These are phyloP conservation scores for Nothoprocta pentlandii DNA, from an alignment of 2,113 vertebrate species.

Conservation along the genomic window DNA sequence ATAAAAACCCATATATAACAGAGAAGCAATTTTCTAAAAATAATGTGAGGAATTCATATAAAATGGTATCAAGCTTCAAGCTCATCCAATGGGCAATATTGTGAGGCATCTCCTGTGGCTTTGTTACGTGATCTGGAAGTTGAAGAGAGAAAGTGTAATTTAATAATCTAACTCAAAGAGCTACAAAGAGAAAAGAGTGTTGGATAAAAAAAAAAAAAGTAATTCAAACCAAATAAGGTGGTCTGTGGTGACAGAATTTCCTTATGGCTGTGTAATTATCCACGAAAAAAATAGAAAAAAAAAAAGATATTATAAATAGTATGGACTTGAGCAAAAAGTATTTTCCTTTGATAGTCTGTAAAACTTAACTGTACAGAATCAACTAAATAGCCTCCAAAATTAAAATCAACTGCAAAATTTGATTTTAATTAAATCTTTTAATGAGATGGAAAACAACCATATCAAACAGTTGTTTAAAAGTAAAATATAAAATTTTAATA, in stretches of 20 bases:
- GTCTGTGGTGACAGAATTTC: slow-evolving; percentile 24
- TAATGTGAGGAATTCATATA: slow-evolving; percentile 24
- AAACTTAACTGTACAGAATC: background rate
- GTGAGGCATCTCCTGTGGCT: background rate
- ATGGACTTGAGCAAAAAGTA: background rate
- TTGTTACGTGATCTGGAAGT: slow-evolving; percentile 45
- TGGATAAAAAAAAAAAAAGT: background rate
- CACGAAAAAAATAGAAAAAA: slow-evolving; percentile 11
- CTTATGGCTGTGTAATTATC: background rate
- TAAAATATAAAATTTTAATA: background rate
- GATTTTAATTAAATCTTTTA: background rate
- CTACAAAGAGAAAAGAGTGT: background rate
- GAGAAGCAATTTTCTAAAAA: slow-evolving; percentile 56
- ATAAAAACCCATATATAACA: slow-evolving; percentile 44
- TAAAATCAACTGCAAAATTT: background rate
- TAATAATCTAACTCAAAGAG: slow-evolving; percentile 42
- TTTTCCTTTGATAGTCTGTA: background rate
- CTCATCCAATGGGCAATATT: background rate
- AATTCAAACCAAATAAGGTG: slow-evolving; percentile 35
- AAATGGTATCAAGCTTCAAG: slow-evolving; percentile 27
- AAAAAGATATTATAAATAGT: background rate
- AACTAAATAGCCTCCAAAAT: background rate
- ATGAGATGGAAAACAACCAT: background rate
- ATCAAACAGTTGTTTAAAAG: background rate
- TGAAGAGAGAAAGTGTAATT: slow-evolving; percentile 28